Evolutionary conservation across 2,888 invertebrate genomes (phyloP), one percentile per base, ranked within the genome.

Genomic region (Sceliomorpha sp.): DNA sequence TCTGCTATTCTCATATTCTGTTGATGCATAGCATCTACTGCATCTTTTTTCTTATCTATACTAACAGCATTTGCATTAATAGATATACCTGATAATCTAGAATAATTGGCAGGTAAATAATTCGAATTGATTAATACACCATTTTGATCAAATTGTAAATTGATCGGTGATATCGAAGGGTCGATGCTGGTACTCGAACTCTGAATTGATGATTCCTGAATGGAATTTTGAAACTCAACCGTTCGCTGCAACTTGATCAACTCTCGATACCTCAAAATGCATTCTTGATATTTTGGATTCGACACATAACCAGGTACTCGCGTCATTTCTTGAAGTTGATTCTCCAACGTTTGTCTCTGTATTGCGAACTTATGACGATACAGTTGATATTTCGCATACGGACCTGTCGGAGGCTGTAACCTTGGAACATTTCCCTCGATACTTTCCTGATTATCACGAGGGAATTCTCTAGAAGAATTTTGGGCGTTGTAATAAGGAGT

Each of bases 131-230:
- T 84, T n/a, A 87, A 40, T 15, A 84, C 73, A 0, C 88, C 88
- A 39, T 87, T 87, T 8, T 87, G 87, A 73, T 88, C 87, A 10
- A 87, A 88, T 50, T 88, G 88, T 2, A 88, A 67, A 72, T 86
- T 87, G 13, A 87, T 87, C 3, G 87, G 83, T 0, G 83, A 77
- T 10, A 84, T 73, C 1, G 72, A 37, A 2, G 71, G 53, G 1
- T 53, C 34, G 6, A 39, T 27, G 27, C 45, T 36, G 2, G 76
- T 50, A 45, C 55, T 64, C 1, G 66, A 29, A 10, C 62, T 70
- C n/a, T n/a, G n/a, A 9, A 79, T 77, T 15, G 77, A 70, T 7
- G 76, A 58, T 37, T 83, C 84, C 47, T 85, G 87, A 1, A 83
- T 59, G 1, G 74, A 64, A 48, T 71, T 80, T 31, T 84, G 88